Percentiles rank a stretch among this genome's conserved stretches.
Evolutionary conservation across 2,113 vertebrate species (phyloP).

Genomic region (Colistium nudipinnis): DNA sequence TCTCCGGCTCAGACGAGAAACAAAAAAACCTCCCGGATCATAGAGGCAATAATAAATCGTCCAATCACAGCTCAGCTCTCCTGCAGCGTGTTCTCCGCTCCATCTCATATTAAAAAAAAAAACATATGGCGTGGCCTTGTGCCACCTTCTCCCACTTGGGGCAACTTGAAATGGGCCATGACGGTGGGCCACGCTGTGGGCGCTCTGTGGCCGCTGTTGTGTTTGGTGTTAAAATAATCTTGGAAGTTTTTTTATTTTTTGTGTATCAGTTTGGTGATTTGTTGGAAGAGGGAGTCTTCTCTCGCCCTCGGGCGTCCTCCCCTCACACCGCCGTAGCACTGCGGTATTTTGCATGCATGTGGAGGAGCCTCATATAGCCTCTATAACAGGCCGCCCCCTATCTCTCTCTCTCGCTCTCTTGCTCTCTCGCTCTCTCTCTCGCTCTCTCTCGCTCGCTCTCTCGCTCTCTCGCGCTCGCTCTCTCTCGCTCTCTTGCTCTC

Average conservation of each 20-base stretch:
- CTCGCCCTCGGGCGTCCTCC: slow-evolving; percentile 13
- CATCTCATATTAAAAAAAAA: slow-evolving; percentile 30
- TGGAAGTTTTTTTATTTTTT: neutral
- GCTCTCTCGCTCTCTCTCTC: too few species aligned
- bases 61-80: slow-evolving; percentile 27
- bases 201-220: slow-evolving; percentile 32
- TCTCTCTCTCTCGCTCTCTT: too few species aligned
- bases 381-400: too few species aligned
- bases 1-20: slow-evolving; percentile 2
- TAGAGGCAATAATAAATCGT: slow-evolving; percentile 58
- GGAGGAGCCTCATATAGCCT: slow-evolving; percentile 33
- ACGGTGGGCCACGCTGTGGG: slow-evolving; percentile 38
- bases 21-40: slow-evolving; percentile 50
- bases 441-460: too few species aligned
- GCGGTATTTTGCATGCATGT: slow-evolving; percentile 67
- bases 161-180: slow-evolving; percentile 56
- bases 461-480: too few species aligned
- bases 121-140: slow-evolving; percentile 68
- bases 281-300: slow-evolving; percentile 1
- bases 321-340: slow-evolving; percentile 19
- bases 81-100: slow-evolving; percentile 21
- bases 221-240: slow-evolving; percentile 41
- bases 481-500: too few species aligned
- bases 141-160: slow-evolving; percentile 44
- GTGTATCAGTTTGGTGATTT: slow-evolving; percentile 17